Base-by-base conservation (phyloP, 1,140 invertebrate genomes). In the Drosophila mauritiana region DNA sequence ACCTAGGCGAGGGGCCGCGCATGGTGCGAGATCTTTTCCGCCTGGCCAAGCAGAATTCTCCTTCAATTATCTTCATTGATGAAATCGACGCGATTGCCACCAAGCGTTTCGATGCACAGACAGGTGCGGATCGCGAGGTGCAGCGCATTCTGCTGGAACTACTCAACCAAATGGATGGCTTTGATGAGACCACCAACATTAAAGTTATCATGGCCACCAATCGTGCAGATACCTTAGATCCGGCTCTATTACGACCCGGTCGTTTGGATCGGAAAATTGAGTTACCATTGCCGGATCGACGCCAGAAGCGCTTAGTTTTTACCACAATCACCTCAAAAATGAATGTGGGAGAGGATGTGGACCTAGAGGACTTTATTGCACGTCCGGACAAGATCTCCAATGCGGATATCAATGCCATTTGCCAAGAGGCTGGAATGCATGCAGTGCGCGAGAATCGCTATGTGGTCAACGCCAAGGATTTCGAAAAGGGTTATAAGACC, bases 191-290 rank as follows among this genome's bases (percentile, higher is more conserved):
- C 1, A 99, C 98, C 15, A 99, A 99, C 94, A 98, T 99, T 20
- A 99, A 99, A 94, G 98, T 99, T 7, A 99, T 99, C 52, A 99
- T 99, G 99, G 99, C 99, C 1, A 99, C 99, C 3, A 99, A 99
- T 73, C 90, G 91, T 3, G 98, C 98, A 36, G 99, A 99, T 91
- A 99, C 99, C 8, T 93, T 99, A 48, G 99, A 99, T 94, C 99
- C 99, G 49, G 99, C 99, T 17, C 93, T 99, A 0, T 93, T 99
- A 2, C 95, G 99, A 88, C 99, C 99, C 22, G 99, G 99, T 42
- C 96, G 99, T 92, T 94, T 99, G 49, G 99, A 99, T 93, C 94
- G 99, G 73, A 99, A 99, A 94, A 99, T 99, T 75, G 99, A 99
- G 93, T 99, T 99, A 90, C 99, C 99, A 1, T 92, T 99, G 15